phyloP scores from a whole-genome alignment of 2,797 vertebrate genomes.

The Rhabdophis nuchalis region DNA sequence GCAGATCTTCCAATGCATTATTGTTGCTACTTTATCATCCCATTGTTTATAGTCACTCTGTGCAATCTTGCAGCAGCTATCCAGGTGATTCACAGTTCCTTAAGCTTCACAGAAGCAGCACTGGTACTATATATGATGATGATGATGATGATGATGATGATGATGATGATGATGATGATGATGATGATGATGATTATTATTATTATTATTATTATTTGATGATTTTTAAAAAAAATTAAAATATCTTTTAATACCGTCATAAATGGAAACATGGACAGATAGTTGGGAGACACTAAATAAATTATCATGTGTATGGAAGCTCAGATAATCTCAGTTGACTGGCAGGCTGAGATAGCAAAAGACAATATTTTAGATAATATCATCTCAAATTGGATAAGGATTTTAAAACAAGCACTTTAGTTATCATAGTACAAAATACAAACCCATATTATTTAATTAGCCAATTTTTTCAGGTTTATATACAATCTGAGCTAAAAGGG shows the following conservation, averaged over 20 bases:
- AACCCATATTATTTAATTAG: neutral
- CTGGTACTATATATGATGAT: neutral
- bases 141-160: too few species aligned
- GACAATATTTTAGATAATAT: neutral
- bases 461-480: neutral
- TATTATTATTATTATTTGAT: neutral
- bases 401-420: neutral
- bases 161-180: too few species aligned
- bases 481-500: neutral
- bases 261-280: neutral
- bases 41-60: neutral
- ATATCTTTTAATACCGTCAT: neutral
- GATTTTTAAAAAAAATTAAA: neutral
- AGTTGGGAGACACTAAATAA: neutral
- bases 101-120: neutral
- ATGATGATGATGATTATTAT: too few species aligned
- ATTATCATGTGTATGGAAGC: neutral
- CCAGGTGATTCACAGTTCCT: neutral
- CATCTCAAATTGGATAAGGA: neutral
- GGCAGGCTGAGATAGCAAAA: too few species aligned
- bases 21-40: neutral
- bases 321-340: neutral
- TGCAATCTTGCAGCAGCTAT: neutral
- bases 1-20: too few species aligned
- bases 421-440: neutral